Percentiles rank a stretch among this genome's conserved stretches.
Evolutionary conservation across 2,888 invertebrate species (phyloP).

Genomic region (Phengaris arion): DNA sequence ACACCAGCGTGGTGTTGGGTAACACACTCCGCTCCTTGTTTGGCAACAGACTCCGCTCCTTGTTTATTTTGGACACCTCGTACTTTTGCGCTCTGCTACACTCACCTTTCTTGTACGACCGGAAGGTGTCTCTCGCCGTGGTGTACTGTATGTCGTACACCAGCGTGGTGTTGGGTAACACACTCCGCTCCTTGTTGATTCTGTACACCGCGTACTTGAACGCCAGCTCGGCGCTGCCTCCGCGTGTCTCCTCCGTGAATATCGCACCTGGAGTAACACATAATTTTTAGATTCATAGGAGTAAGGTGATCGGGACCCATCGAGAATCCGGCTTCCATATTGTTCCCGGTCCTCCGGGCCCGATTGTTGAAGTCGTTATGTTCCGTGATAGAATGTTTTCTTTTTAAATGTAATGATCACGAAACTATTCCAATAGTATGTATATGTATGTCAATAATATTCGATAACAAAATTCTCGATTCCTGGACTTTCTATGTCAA

Average conservation of each 20-base stretch:
- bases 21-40: slow-evolving; percentile 92
- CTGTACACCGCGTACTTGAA: slow-evolving; percentile 97
- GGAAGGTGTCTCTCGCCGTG: slow-evolving; percentile 92
- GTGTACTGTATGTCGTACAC: slow-evolving; percentile 97
- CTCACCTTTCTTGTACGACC: slow-evolving; percentile 92
- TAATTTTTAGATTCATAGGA: too few relatives aligned
- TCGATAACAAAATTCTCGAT: too few relatives aligned
- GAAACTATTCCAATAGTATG: too few relatives aligned
- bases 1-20: slow-evolving; percentile 93
- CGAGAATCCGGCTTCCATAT: too few relatives aligned
- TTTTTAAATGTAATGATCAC: too few relatives aligned
- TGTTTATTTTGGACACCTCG: slow-evolving; percentile 95
- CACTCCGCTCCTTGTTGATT: slow-evolving; percentile 91
- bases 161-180: slow-evolving; percentile 91
- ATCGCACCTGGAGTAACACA: slow-evolving; percentile 85
- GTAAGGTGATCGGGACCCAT: too few relatives aligned
- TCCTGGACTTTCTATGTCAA: too few relatives aligned
- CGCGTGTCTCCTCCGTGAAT: slow-evolving; percentile 93
- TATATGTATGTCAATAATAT: too few relatives aligned
- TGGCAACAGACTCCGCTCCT: slow-evolving; percentile 89
- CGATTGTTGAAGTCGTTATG: too few relatives aligned
- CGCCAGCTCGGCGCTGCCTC: slow-evolving; percentile 91
- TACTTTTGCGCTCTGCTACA: slow-evolving; percentile 78
- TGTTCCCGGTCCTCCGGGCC: too few relatives aligned
- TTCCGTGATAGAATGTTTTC: too few relatives aligned